These are phyloP conservation scores for Nephrotoma guestfalica DNA, from an alignment of 2,888 invertebrate genomes.

Conservation along the genomic window DNA sequence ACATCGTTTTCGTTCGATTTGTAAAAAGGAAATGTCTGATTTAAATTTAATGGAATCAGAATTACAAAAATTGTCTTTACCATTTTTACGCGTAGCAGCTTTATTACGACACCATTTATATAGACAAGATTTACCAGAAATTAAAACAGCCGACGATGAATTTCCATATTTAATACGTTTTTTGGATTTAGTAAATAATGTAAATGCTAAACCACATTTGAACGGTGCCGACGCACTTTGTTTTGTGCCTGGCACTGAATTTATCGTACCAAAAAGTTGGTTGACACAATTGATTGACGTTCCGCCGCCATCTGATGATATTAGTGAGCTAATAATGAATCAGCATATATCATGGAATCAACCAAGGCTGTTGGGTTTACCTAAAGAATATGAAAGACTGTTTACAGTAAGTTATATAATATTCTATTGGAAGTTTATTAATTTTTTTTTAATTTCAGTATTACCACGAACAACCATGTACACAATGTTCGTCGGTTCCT, in stretches of 20 bases:
- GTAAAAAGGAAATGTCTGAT: slow-evolving; percentile 20
- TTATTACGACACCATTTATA: slow-evolving; percentile 71
- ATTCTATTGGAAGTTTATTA: slow-evolving; percentile 3
- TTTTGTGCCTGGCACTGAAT: slow-evolving; percentile 38
- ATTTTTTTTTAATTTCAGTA: slow-evolving; percentile 37
- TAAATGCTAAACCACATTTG: slow-evolving; percentile 49
- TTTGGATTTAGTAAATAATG: slow-evolving; percentile 54
- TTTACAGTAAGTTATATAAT: slow-evolving; percentile 46
- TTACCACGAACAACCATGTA: slow-evolving; percentile 82
- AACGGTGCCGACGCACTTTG: slow-evolving; percentile 48
- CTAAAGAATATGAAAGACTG: slow-evolving; percentile 81
- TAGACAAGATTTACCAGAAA: slow-evolving; percentile 57
- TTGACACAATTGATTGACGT: slow-evolving; percentile 47
- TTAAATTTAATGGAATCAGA: slow-evolving; percentile 34
- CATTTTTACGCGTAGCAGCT: slow-evolving; percentile 71
- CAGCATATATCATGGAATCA: slow-evolving; percentile 67
- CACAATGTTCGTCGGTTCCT: slow-evolving; percentile 78
- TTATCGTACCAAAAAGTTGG: slow-evolving; percentile 47
- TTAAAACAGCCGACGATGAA: slow-evolving; percentile 49
- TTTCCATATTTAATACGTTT: slow-evolving; percentile 65
- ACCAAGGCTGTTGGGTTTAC: slow-evolving; percentile 71
- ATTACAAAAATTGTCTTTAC: slow-evolving; percentile 66
- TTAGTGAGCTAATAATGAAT: slow-evolving; percentile 50
- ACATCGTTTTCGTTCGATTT: slow-evolving; percentile 25
- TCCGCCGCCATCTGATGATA: slow-evolving; percentile 27